phyloP scores from a whole-genome alignment of 2,888 invertebrate species.

The Nemotelus nigrinus region DNA sequence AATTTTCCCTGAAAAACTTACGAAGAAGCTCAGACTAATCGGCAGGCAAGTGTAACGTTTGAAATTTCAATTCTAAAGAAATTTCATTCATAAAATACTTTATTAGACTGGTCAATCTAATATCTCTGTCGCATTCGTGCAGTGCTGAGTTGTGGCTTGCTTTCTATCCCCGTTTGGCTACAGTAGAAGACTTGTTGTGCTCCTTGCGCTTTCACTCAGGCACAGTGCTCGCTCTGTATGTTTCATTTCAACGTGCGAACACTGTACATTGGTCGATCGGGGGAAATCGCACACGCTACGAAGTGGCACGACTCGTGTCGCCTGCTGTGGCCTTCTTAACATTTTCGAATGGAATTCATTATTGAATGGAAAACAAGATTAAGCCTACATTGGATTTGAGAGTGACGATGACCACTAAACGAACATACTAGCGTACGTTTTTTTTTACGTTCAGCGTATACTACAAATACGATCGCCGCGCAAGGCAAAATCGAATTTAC shows the following conservation, averaged over 20 bases:
- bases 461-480: conserved; percentile 30
- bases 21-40: conserved; percentile 20
- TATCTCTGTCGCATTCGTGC: not conserved
- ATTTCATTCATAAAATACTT: conserved; percentile 51
- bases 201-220: conserved; percentile 3
- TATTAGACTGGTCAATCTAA: conserved; percentile 32
- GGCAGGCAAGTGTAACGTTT: conserved; percentile 16
- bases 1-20: conserved; percentile 22
- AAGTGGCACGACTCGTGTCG: conserved; percentile 25
- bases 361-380: conserved; percentile 46
- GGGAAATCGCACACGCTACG: not conserved
- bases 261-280: not conserved
- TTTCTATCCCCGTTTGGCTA: not conserved
- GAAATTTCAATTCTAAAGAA: conserved; percentile 32
- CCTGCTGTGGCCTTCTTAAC: conserved; percentile 21
- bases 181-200: not conserved
- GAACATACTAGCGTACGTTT: conserved; percentile 17
- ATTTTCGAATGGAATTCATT: conserved; percentile 48
- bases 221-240: not conserved
- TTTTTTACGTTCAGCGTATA: conserved; percentile 36
- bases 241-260: not conserved
- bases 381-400: not conserved
- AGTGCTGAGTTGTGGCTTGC: not conserved
- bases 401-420: conserved; percentile 2
- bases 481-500: not conserved